Base-by-base conservation (phyloP, 1,140 invertebrate genomes). In the Phymorhynchus buccinoides region DNA sequence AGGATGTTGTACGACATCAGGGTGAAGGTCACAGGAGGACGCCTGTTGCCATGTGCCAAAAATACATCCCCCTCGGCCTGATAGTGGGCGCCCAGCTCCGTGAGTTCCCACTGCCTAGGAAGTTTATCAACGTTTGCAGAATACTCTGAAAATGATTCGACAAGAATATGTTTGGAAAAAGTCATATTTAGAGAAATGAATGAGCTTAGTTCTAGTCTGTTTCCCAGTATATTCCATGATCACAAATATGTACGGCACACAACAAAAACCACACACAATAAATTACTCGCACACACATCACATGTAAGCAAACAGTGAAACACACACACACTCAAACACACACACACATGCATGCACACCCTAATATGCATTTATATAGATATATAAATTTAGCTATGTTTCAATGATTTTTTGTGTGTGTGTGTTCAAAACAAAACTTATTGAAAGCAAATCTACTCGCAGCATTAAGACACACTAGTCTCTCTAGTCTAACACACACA, bases 1-100 rank as follows among this genome's bases (percentile, higher is more conserved):
- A 99, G 93, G 56, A 99, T 96, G 93, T 99, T 99, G 91, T 98
- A 99, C 1, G 90, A 87, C 88, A 91, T 90, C 39, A 93, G 77
- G 0, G 85, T 88, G 66, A 92, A 90, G 68, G 89, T 85, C 56
- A 90, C 30, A 27, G 32, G 44, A 39, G 86, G 87, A 12, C 48
- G 77, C 9, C 48, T 42, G 39, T 84, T 84, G 22, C 48, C 41
- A 1, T 56, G 66, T 22, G 42, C 16, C 30, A 77, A 3, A 18
- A 44, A 30, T 4, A 41, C 32, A 16, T 37, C 3, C 14, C 41
- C 22, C 18, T 81, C n/a, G 7, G 41, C 39, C 79, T 48, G 56
- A 22, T 62, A 62, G 56, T 27, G 22, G n/a, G 56, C 35, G 78
- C 88, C 88, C 27, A 56, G 32, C 14, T 83, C 39, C n/a, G 87